Conservation (phyloP, 2,888 invertebrate genomes). For the Cerastoderma edule region DNA sequence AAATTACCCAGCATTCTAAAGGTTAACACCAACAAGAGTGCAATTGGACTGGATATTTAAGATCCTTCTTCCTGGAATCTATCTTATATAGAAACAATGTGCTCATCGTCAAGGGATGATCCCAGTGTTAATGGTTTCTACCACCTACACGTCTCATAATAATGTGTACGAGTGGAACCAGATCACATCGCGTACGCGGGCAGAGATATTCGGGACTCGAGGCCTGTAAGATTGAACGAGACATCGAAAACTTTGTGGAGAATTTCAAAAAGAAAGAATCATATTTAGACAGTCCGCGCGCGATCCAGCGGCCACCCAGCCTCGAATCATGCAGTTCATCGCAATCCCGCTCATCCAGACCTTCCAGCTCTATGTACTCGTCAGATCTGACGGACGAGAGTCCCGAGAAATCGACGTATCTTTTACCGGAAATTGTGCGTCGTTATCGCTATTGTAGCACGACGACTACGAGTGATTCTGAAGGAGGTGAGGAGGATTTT, state of each 20-base stretch:
- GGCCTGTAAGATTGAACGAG: slow-evolving; percentile 74
- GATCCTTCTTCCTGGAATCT: too few species aligned
- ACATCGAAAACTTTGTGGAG: slow-evolving; percentile 78
- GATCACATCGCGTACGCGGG: slow-evolving; percentile 54
- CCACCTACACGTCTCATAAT: slow-evolving; percentile 27
- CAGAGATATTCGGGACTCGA: slow-evolving; percentile 60
- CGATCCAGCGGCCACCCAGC: slow-evolving; percentile 60
- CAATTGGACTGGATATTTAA: too few species aligned
- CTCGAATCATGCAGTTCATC: slow-evolving; percentile 62
- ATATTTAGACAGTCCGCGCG: slow-evolving; percentile 67
- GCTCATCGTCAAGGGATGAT: not conserved
- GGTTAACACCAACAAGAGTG: too few species aligned
- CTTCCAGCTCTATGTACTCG: slow-evolving; percentile 76
- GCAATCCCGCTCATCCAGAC: slow-evolving; percentile 63
- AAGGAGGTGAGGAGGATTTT: slow-evolving; percentile 62
- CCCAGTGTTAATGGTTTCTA: slow-evolving; percentile 8
- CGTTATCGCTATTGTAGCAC: slow-evolving; percentile 59
- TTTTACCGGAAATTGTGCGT: slow-evolving; percentile 63
- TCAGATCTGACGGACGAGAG: slow-evolving; percentile 73
- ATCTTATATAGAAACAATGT: too few species aligned
- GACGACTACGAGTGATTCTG: slow-evolving; percentile 66
- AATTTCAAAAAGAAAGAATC: slow-evolving; percentile 76
- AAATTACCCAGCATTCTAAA: too few species aligned
- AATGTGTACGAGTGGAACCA: slow-evolving; percentile 53
- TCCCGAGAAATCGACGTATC: slow-evolving; percentile 66